A percentile compares a stretch with the other conserved stretches of the same genome.
Conservation (phyloP, 2,888 invertebrate genomes). For the Amorpha juglandis region DNA sequence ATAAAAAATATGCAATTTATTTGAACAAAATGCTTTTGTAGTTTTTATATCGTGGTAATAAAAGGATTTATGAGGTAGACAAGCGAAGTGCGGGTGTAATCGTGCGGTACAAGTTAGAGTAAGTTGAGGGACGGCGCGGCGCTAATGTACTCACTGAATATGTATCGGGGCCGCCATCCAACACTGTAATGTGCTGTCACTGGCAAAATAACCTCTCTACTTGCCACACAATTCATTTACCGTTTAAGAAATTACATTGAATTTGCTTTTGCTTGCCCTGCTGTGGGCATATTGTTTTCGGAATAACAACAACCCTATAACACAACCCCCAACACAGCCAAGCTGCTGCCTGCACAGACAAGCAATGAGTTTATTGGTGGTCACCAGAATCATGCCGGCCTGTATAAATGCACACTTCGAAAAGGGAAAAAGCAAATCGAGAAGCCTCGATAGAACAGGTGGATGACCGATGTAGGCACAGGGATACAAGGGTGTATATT, state of each 20-base stretch:
- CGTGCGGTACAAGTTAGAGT: background rate
- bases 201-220: background rate
- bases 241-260: background rate
- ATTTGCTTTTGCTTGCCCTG: too few species aligned
- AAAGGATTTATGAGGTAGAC: constrained; percentile 19
- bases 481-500: too few species aligned
- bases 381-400: too few species aligned
- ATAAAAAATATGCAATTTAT: background rate
- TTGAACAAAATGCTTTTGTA: background rate
- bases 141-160: constrained; percentile 60
- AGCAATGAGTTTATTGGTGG: too few species aligned
- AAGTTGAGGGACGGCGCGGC: background rate
- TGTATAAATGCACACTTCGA: too few species aligned
- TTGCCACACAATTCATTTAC: background rate
- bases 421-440: too few species aligned
- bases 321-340: too few species aligned
- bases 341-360: too few species aligned
- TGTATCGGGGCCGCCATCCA: constrained; percentile 46
- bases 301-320: too few species aligned
- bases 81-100: constrained; percentile 13
- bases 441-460: too few species aligned
- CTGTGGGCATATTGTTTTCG: too few species aligned
- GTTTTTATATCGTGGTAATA: background rate
- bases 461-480: too few species aligned
- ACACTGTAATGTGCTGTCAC: constrained; percentile 25